A percentile compares a stretch with the other conserved stretches of the same genome.
phyloP scores from a whole-genome alignment of 2,797 vertebrate species.

The Crypturellus tataupa region DNA sequence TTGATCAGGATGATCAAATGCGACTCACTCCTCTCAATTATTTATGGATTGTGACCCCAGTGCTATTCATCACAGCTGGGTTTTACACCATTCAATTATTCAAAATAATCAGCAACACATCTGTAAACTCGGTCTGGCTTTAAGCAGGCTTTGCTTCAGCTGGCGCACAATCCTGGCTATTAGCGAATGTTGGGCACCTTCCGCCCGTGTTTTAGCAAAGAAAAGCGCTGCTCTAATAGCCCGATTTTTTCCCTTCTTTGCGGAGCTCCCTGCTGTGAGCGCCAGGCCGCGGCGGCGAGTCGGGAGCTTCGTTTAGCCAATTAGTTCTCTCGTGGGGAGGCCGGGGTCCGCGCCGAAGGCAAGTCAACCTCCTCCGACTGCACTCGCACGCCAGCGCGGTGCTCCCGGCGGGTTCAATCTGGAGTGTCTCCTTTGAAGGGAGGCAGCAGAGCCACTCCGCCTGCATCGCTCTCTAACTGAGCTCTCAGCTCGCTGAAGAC shows the following conservation, averaged over 20 bases:
- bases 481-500: not conserved
- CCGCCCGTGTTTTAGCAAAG: constrained; percentile 35
- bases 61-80: constrained; percentile 87
- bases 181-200: constrained; percentile 75
- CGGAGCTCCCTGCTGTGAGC: constrained; percentile 18
- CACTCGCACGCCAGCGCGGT: not conserved
- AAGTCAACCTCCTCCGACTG: not conserved
- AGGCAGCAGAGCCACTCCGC: not conserved
- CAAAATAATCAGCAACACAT: constrained; percentile 84
- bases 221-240: constrained; percentile 55
- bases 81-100: constrained; percentile 88
- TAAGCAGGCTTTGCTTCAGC: constrained; percentile 80
- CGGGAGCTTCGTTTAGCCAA: constrained; percentile 21
- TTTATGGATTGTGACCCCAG: constrained; percentile 84
- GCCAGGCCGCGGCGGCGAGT: not conserved
- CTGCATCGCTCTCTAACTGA: not conserved
- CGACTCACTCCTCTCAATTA: constrained; percentile 84
- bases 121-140: constrained; percentile 83
- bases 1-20: constrained; percentile 92
- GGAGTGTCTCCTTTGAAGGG: constrained; percentile 1
- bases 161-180: constrained; percentile 72
- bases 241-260: constrained; percentile 18
- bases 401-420: not conserved
- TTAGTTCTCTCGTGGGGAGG: constrained; percentile 7
- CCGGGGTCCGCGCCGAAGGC: not conserved